Base-by-base conservation (phyloP, 2,797 vertebrate species). In the Cyprinodon diabolis region DNA sequence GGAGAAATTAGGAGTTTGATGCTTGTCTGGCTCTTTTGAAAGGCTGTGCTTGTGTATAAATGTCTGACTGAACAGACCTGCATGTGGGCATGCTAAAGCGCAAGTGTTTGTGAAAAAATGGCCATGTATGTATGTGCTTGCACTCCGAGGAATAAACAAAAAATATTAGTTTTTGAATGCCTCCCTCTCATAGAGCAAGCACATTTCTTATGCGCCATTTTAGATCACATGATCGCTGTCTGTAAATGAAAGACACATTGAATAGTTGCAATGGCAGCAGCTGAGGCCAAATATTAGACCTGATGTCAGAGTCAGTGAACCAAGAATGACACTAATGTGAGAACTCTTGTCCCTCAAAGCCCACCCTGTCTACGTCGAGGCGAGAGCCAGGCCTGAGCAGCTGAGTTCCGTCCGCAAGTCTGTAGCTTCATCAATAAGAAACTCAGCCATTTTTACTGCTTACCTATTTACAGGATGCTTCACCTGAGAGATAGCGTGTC, bases 231-330 rank as follows among this genome's bases (percentile, higher is more conserved):
- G 72, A 85, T 77, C 66, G 48, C 81, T 87, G 70, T 71, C 72
- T 83, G 75, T 69, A 78, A 79, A 76, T 78, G 74, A 85, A 89
- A 80, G 85, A 90, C 82, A 84, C 86, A 79, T 78, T 82, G 80
- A 73, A 87, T 90, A 90, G 84, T 91, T 84, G 89, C 79, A 79
- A 75, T 75, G 82, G 87, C 80, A 80, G 82, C 81, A 86, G 78
- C 87, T 85, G 86, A 82, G 84, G 89, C 84, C 82, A 88, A 86
- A 74, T 84, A 89, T 92, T 89, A 82, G 84, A 85, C 84, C 77
- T 80, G 81, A 86, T 90, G 91, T 90, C 89, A 87, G 78, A 86
- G 77, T 72, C 78, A 35, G 79, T 87, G 84, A 84, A 88, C 78
- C 82, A 73, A 86, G 70, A 84, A 82, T 88, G 90, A 88, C 90